phyloP scores from a whole-genome alignment of 1,140 invertebrate genomes.

The Drosophila parvula region DNA sequence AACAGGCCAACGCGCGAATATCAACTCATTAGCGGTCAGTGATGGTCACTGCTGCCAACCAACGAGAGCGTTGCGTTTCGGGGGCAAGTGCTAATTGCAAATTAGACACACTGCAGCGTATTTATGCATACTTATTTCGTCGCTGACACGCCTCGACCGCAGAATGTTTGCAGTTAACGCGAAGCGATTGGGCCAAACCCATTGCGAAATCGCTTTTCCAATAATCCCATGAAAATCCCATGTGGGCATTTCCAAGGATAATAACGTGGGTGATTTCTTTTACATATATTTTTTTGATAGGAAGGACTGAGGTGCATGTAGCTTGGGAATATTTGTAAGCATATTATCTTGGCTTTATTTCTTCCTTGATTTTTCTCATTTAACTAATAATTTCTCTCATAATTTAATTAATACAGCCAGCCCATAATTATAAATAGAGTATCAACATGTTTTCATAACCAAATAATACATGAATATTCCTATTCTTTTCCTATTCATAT shows the following conservation, averaged over 20 bases:
- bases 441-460: not conserved
- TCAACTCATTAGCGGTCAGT: conserved; percentile 66
- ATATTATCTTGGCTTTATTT: not conserved
- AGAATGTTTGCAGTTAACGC: conserved; percentile 75
- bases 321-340: not conserved
- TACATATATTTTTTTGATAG: conserved; percentile 2
- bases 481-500: no score
- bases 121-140: conserved; percentile 56
- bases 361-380: no score
- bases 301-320: not conserved
- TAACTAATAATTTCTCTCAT: no score
- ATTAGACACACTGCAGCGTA: conserved; percentile 49
- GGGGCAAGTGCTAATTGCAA: conserved; percentile 55
- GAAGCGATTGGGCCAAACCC: no score
- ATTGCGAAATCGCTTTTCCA: conserved; percentile 2
- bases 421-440: no score
- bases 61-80: conserved; percentile 39
- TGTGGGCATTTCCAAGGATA: not conserved
- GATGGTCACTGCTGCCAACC: conserved; percentile 24
- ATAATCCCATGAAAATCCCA: not conserved
- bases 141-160: conserved; percentile 53
- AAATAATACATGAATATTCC: not conserved
- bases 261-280: not conserved
- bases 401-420: no score
- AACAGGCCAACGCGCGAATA: conserved; percentile 34